Percentiles rank a stretch among this genome's conserved stretches.
Conservation (phyloP, 2,888 invertebrate species). For the Aplocera efformata region DNA sequence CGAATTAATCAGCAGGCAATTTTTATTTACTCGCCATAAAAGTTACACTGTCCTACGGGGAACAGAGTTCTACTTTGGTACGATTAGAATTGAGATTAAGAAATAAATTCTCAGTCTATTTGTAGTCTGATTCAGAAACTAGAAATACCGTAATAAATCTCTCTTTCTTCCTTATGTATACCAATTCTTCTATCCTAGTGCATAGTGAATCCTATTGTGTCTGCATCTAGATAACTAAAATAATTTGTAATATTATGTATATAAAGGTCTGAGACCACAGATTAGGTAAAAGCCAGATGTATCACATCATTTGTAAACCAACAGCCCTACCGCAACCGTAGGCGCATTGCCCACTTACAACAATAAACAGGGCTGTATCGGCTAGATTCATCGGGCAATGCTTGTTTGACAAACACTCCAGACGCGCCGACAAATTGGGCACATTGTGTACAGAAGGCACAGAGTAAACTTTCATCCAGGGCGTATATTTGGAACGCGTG, state of each 20-base stretch:
- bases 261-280: constrained; percentile 13
- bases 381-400: constrained; percentile 36
- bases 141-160: too few relatives aligned
- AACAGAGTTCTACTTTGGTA: too few relatives aligned
- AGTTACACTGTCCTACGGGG: too few relatives aligned
- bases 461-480: constrained; percentile 19
- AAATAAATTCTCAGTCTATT: too few relatives aligned
- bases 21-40: too few relatives aligned
- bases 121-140: too few relatives aligned
- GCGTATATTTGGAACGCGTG: constrained; percentile 20
- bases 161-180: too few relatives aligned
- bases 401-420: constrained; percentile 52
- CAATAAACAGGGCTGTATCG: constrained; percentile 40
- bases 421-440: constrained; percentile 47
- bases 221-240: too few relatives aligned
- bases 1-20: too few relatives aligned
- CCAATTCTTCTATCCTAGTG: too few relatives aligned
- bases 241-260: neutral
- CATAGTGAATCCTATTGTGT: too few relatives aligned
- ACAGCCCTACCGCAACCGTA: constrained; percentile 32
- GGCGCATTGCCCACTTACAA: constrained; percentile 32
- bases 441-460: constrained; percentile 28
- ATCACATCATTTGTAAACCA: constrained; percentile 26
- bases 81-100: too few relatives aligned
- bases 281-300: constrained; percentile 29